These are phyloP conservation scores for Eumerus sabulonum DNA, from an alignment of 2,888 invertebrate genomes.

Conservation along the genomic window DNA sequence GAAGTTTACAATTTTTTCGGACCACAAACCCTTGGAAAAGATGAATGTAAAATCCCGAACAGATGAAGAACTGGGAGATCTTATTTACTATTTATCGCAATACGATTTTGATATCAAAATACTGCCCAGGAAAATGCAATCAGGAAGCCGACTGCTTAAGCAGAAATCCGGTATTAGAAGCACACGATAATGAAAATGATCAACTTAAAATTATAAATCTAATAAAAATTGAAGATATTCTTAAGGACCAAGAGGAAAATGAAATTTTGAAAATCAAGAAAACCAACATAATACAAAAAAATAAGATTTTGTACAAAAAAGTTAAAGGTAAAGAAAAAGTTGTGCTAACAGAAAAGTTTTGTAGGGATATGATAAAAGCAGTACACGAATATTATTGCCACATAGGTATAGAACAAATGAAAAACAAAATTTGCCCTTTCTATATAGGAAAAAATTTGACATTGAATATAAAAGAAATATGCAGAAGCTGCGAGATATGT, in stretches of 20 bases:
- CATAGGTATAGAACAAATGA: slow-evolving; percentile 54
- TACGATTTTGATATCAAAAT: slow-evolving; percentile 52
- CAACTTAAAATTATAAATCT: slow-evolving; percentile 45
- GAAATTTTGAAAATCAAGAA: slow-evolving; percentile 19
- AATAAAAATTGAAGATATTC: slow-evolving; percentile 38
- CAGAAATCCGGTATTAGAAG: slow-evolving; percentile 53
- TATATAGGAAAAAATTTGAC: slow-evolving; percentile 54
- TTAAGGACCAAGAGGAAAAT: slow-evolving; percentile 31
- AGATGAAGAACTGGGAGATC: slow-evolving; percentile 51
- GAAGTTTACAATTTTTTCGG: no score
- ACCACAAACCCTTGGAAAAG: no score
- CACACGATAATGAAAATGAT: slow-evolving; percentile 36
- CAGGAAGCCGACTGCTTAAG: slow-evolving; percentile 51
- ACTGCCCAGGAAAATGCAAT: slow-evolving; percentile 51
- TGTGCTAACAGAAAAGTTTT: slow-evolving; percentile 47
- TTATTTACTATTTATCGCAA: slow-evolving; percentile 52
- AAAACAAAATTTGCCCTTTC: slow-evolving; percentile 52
- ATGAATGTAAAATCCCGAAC: slow-evolving; percentile 51
- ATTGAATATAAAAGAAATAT: slow-evolving; percentile 38
- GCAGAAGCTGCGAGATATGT: slow-evolving; percentile 50
- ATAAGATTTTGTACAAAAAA: slow-evolving; percentile 22
- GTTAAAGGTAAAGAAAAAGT: slow-evolving; percentile 27
- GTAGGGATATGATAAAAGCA: slow-evolving; percentile 47
- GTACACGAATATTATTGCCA: slow-evolving; percentile 55
- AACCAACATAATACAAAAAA: slow-evolving; percentile 22